Base-by-base conservation (phyloP, 2,113 vertebrate genomes). In the Forbesichthys agassizii region DNA sequence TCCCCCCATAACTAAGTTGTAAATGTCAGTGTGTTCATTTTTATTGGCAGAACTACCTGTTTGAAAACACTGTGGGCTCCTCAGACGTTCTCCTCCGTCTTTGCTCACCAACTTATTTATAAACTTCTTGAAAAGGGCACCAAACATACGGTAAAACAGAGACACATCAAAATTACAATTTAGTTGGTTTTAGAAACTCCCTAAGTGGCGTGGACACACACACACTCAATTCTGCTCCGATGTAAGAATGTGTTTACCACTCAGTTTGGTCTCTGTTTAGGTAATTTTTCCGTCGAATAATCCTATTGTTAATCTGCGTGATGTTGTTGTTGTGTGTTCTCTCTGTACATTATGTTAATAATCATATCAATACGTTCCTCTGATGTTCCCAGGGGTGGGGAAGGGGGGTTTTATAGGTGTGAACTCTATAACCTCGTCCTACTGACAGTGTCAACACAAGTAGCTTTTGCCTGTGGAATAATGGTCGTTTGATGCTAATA, bases 401-500 rank as follows among this genome's bases (percentile, higher is more conserved):
- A 8, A 8, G 36, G 36, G 36, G 36, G 5, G 75, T 67, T 76
- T 82, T 64, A 67, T 70, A 85, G 89, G 87, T 89, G 88, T 48
- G 51, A 87, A 83, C 83, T 80, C 75, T 81, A 69, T 73, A 89
- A 88, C 88, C 75, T 81, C 71, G 48, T 73, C 77, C 78, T 57
- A 56, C 71, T 56, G 14, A 73, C 78, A 74, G 73, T 80, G 81
- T 88, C 88, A 88, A 90, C 87, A 89, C 69, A 74, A 86, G 81
- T 79, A 76, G 84, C 85, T 88, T 78, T 78, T 71, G 67, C 84
- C 73, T 61, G 48, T 61, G 61, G 57, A 88, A 86, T 88, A 90
- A 88, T 79, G 70, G 55, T 18, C 47, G 80, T 86, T 85, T 83
- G 78, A 89, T 84, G 77, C 79, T 85, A 88, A 89, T 88, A 76